These are phyloP conservation scores for Ctenoplectra terminalis DNA, from an alignment of 1,140 invertebrate species.

Conservation along the genomic window DNA sequence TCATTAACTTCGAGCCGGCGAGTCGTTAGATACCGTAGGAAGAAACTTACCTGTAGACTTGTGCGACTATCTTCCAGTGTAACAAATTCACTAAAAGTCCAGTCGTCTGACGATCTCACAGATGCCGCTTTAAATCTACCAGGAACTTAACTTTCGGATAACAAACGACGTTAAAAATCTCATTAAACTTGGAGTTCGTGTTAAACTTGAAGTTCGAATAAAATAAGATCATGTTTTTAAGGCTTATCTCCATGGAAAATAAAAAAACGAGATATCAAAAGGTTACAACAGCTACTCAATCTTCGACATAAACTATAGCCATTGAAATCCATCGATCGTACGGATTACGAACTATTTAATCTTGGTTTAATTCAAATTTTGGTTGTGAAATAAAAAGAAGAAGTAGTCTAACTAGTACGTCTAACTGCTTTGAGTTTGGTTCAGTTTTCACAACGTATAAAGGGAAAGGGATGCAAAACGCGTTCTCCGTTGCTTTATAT, in stretches of 20 bases:
- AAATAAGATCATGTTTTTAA: background rate
- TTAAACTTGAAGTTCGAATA: background rate
- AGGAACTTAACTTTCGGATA: conserved; percentile 20
- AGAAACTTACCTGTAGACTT: conserved; percentile 18
- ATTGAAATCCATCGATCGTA: no score
- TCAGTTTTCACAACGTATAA: background rate
- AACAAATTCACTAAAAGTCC: conserved; percentile 30
- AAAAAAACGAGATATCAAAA: no score
- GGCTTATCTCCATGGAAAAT: no score
- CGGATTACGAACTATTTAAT: background rate
- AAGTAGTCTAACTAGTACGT: background rate
- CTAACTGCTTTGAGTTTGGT: background rate
- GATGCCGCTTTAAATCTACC: background rate
- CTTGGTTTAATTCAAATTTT: background rate
- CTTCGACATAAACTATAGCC: no score
- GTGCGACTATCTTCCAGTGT: background rate
- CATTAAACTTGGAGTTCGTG: background rate
- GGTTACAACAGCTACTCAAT: no score
- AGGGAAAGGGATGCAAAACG: background rate
- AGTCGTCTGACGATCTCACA: background rate
- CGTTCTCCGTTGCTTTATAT: background rate
- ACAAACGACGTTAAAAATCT: conserved; percentile 6
- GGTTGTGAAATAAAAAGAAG: background rate
- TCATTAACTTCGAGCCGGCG: conserved; percentile 21
- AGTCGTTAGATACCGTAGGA: conserved; percentile 24